phyloP scores from a whole-genome alignment of 2,888 invertebrate genomes.

The Perizoma flavofasciatum region DNA sequence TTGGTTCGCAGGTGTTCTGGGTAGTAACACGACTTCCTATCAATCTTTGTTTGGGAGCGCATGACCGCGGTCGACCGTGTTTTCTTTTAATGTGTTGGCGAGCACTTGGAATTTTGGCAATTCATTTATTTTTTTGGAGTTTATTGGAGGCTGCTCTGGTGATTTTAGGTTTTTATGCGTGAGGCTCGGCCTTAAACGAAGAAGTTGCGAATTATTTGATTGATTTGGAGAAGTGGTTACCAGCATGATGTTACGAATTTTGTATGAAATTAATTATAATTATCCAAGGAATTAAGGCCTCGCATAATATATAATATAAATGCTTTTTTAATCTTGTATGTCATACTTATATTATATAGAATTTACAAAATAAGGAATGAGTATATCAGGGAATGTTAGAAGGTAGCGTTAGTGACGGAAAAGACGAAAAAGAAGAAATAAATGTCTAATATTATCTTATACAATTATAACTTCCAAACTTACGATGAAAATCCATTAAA shows the following conservation, averaged over 20 bases:
- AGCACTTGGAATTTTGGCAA: conserved; percentile 45
- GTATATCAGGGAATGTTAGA: no score
- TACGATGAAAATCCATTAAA: no score
- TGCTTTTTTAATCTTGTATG: no score
- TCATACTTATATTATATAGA: no score
- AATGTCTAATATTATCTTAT: no score
- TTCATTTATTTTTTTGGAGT: conserved; percentile 43
- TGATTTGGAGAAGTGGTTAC: conserved; percentile 21
- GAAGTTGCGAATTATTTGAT: conserved; percentile 25
- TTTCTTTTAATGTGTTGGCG: conserved; percentile 55
- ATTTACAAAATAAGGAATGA: no score
- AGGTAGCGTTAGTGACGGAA: no score
- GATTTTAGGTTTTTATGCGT: conserved; percentile 4
- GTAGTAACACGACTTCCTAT: conserved; percentile 57
- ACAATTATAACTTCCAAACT: no score
- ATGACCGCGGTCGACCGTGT: conserved; percentile 49
- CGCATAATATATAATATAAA: neutral
- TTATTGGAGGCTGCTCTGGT: conserved; percentile 40
- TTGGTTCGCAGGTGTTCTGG: conserved; percentile 41
- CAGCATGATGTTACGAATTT: conserved; percentile 23
- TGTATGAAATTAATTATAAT: conserved; percentile 27
- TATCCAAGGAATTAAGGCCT: conserved; percentile 16
- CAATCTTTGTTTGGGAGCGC: conserved; percentile 53
- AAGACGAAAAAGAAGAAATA: no score
- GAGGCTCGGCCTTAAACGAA: conserved; percentile 5